phyloP scores from a whole-genome alignment of 2,888 invertebrate genomes.

The Unio pictorum region DNA sequence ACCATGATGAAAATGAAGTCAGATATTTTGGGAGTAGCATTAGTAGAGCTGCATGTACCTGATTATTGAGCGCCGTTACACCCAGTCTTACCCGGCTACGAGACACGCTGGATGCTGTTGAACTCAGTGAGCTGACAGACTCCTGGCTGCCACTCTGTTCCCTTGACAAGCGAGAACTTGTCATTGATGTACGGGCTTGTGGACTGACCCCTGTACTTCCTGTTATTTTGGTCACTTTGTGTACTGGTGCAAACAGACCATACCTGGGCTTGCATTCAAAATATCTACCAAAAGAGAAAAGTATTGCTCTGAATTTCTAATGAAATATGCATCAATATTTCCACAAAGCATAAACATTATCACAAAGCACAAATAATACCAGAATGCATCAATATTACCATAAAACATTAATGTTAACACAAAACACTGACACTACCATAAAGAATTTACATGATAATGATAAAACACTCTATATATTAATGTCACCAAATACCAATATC shows the following conservation, averaged over 20 bases:
- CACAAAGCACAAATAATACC: background rate
- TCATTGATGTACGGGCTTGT: constrained; percentile 45
- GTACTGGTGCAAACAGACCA: constrained; percentile 93
- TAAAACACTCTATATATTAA: no score
- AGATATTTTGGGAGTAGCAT: constrained; percentile 16
- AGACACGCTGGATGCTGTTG: constrained; percentile 72
- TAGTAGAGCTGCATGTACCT: constrained; percentile 67
- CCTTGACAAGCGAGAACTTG: constrained; percentile 54
- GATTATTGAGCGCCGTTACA: constrained; percentile 74
- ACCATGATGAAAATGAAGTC: no score
- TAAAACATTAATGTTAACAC: background rate
- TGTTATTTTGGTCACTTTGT: constrained; percentile 86
- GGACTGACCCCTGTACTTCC: constrained; percentile 46
- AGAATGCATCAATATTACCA: background rate
- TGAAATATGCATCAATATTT: background rate
- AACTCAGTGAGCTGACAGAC: constrained; percentile 88
- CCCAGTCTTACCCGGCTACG: constrained; percentile 83
- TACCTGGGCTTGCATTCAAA: constrained; percentile 92
- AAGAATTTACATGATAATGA: background rate
- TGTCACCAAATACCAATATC: no score
- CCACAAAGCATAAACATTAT: background rate
- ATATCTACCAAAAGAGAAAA: constrained; percentile 77
- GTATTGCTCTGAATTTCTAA: background rate
- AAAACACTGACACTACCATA: no score
- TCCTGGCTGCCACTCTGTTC: constrained; percentile 78